Evolutionary conservation across 2,113 vertebrate genomes (phyloP), one percentile per base, ranked within the genome.

Genomic region (Mormyrus iriodes): DNA sequence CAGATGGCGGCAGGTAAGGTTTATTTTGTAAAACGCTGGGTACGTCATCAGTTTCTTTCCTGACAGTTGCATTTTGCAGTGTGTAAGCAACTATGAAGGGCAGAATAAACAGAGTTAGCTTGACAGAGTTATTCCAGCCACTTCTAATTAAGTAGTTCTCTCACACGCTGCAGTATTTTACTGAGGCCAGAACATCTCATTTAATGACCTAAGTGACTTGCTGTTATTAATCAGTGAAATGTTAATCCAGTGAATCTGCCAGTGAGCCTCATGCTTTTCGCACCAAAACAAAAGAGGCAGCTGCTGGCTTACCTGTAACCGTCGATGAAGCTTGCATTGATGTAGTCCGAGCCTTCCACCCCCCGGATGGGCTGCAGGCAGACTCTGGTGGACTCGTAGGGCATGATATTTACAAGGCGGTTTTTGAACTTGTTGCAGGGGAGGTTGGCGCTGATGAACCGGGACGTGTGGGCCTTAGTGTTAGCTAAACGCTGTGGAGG

Each of bases 391-490:
- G 96, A 98, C 93, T 99, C 98, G 91, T 98, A 99, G 94, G 98
- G 98, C 98, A 99, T 99, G 95, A 99, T 99, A 95, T 99, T 99
- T 95, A 99, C 98, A 95, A 99, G 97, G 93, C 98, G 97, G 94
- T 99, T 99, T 96, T 99, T 99, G 95, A 99, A 99, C 96, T 99
- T 99, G 97, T 99, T 99, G 97, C 98, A 99, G 89, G 98, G 97
- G 94, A 99, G 97, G 95, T 99, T 99, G 96, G 98, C 98, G 95
- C 98, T 99, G 94, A 99, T 98, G 90, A 99, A 99, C 91, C 98
- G 96, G 90, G 98, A 99, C 89, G 98, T 98, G 96, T 99, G 98
- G 92, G 98, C 98, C 96, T 99, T 99, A 92, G 98, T 98, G 92
- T 97, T 98, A 92, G 98, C 98, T 94, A 99, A 96, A 94, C 97